These are phyloP conservation scores for Leptocoma aspasia DNA, from an alignment of 2,113 vertebrate genomes.

Conservation along the genomic window DNA sequence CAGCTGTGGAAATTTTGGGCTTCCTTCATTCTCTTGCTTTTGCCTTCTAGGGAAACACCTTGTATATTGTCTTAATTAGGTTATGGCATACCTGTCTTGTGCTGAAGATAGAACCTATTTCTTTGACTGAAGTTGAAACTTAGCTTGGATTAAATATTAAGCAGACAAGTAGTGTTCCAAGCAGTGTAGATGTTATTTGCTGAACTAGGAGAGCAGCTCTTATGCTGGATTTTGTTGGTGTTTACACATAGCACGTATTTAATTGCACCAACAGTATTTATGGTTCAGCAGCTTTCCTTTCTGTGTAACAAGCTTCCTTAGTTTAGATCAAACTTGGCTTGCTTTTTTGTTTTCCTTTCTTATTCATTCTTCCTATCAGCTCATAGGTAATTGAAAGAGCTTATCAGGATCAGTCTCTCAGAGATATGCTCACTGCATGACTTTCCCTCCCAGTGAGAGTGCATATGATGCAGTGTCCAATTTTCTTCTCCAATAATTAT, in stretches of 20 bases:
- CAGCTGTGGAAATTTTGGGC: background rate
- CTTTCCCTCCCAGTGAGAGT: background rate
- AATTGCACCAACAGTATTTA: background rate
- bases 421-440: background rate
- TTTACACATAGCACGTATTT: background rate
- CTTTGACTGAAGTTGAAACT: background rate
- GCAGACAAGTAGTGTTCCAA: background rate
- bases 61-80: background rate
- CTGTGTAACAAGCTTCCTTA: background rate
- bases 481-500: background rate
- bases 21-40: background rate
- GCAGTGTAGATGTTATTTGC: background rate
- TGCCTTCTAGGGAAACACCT: background rate
- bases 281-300: background rate
- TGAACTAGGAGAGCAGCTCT: background rate
- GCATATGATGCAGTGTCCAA: background rate
- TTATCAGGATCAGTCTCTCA: background rate
- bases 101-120: background rate
- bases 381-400: background rate
- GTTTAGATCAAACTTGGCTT: background rate
- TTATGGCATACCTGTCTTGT: background rate
- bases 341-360: background rate
- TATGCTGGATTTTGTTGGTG: background rate
- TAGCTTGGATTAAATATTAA: background rate
- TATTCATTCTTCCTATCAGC: background rate